Percentiles rank a stretch among this genome's conserved stretches.
Conservation (phyloP, 2,797 vertebrate species). For the Pitangus sulphuratus region DNA sequence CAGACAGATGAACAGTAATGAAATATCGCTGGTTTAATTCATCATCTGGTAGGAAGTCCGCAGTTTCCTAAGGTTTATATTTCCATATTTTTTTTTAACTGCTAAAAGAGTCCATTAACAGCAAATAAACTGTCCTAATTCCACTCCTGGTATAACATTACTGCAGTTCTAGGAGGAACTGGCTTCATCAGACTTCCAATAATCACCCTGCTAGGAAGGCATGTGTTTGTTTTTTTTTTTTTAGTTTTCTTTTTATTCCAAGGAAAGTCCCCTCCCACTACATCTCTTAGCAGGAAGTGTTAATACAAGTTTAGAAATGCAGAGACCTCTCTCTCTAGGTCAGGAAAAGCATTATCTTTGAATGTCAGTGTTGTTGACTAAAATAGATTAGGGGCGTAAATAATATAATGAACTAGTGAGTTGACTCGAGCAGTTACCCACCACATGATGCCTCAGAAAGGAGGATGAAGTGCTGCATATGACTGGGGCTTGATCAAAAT, state of each 20-base stretch:
- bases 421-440: not conserved
- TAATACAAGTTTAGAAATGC: not conserved
- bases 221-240: accelerated
- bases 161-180: not conserved
- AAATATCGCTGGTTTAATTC: not conserved
- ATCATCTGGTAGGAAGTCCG: not conserved
- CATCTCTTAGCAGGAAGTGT: not conserved
- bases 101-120: not conserved
- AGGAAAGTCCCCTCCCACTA: not conserved
- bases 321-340: not conserved
- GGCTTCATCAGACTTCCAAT: not conserved
- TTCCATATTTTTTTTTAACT: not conserved
- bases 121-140: not conserved
- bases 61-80: not conserved
- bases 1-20: not conserved
- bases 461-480: slow-evolving; percentile 12
- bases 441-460: slow-evolving; percentile 30
- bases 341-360: not conserved
- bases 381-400: slow-evolving; percentile 38
- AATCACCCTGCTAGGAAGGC: not conserved
- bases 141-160: not conserved
- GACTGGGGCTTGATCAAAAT: slow-evolving; percentile 54
- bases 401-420: not conserved
- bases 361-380: slow-evolving; percentile 16
- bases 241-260: not conserved